Percentiles rank a stretch among this genome's conserved stretches.
Conservation (phyloP, 2,888 invertebrate species). For the Amorpha juglandis region DNA sequence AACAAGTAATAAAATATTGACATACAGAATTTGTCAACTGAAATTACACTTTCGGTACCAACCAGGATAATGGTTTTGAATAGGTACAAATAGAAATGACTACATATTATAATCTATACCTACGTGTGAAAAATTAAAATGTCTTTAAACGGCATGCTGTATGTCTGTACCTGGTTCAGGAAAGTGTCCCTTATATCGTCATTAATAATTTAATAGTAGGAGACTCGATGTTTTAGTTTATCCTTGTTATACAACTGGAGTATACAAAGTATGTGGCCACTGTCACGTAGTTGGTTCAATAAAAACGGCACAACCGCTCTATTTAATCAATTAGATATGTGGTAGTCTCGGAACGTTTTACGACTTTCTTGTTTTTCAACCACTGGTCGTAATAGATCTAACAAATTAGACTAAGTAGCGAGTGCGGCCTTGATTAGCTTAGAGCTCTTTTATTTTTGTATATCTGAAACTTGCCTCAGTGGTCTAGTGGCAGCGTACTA, state of each 20-base stretch:
- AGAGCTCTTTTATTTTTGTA: background rate
- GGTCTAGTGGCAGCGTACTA: background rate
- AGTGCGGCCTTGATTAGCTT: constrained; percentile 6
- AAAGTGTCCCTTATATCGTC: background rate
- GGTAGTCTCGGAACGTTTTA: constrained; percentile 14
- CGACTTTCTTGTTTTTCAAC: constrained; percentile 20
- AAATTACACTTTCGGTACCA: too few species aligned
- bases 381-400: constrained; percentile 6
- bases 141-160: too few species aligned
- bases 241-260: constrained; percentile 3
- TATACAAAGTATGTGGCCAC: constrained; percentile 4
- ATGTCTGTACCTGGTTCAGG: too few species aligned
- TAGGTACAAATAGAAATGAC: too few species aligned
- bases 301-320: constrained; percentile 1
- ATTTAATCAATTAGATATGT: constrained; percentile 18
- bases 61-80: too few species aligned
- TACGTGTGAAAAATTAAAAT: too few species aligned
- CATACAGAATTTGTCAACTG: too few species aligned
- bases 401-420: constrained; percentile 20
- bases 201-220: background rate
- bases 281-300: constrained; percentile 3
- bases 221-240: background rate
- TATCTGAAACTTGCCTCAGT: too few species aligned
- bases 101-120: too few species aligned
- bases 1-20: too few species aligned